Evolutionary conservation across 1,140 invertebrate species (phyloP), one percentile per base, ranked within the genome.

Genomic region (Sycophaga agraensis): DNA sequence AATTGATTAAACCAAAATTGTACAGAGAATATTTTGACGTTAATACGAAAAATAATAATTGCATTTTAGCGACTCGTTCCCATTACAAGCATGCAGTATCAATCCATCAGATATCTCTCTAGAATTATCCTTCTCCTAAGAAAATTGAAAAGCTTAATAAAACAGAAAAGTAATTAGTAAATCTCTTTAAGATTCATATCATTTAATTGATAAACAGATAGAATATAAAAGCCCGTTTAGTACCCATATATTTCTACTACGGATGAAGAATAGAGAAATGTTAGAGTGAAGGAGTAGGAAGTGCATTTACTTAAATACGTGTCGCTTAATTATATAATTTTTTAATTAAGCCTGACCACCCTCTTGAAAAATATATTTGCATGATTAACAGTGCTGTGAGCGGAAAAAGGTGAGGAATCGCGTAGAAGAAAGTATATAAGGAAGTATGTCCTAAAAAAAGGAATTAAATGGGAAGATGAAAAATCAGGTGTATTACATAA

Each of bases 331-430:
- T 48, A 35, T 54, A 61, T 55, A 61, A 61, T 61, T 61, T 43
- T 46, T 61, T 61, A 61, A 61, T 61, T 61, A 61, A 61, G 34
- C 19, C 17, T 4, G 14, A 42, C 43, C 42, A 48, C 31, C 50
- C 31, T 24, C 17, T 24, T 61, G 50, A 61, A 61, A 54, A 61
- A 61, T 61, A 9, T 61, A 61, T 61, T 61, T 55, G 50, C 59
- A 54, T 61, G 59, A 61, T 61, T 61, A 61, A 61, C 40, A 39
- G 43, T 17, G 28, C 49, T 12, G 16, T 9, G 16, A 53, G 53
- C 17, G 12, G 48, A 49, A 42, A 49, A 53, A 45, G 39, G 48
- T 57, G 61, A 53, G 35, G 48, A 37, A 21, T 40, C 22, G 59
- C 39, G 0, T 12, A 49, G 26, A 43, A 50, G 46, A 12, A 34